Evolutionary conservation across 2,888 invertebrate genomes (phyloP).

Genomic region (Polietes domitor): DNA sequence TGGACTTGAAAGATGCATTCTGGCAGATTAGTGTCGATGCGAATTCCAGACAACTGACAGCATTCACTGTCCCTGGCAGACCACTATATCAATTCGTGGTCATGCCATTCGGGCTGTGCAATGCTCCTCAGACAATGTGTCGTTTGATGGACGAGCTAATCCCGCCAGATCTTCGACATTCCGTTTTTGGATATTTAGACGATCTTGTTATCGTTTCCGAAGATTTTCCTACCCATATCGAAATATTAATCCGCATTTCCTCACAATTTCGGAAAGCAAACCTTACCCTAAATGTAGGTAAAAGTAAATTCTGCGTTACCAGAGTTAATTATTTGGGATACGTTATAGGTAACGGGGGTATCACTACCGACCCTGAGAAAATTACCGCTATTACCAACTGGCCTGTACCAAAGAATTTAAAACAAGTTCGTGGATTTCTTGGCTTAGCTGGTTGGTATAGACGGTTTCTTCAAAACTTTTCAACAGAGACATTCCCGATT

Average conservation of each 20-base stretch:
- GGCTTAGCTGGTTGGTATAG: conserved; percentile 68
- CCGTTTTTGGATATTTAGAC: conserved; percentile 56
- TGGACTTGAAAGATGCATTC: too few species aligned
- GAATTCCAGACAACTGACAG: too few species aligned
- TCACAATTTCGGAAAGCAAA: conserved; percentile 43
- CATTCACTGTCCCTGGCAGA: too few species aligned
- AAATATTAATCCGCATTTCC: conserved; percentile 45
- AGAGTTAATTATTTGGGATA: conserved; percentile 58
- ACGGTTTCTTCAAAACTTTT: conserved; percentile 63
- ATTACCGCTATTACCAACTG: conserved; percentile 13
- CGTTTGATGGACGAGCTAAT: conserved; percentile 61
- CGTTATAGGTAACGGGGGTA: conserved; percentile 45
- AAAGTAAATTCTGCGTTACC: conserved; percentile 56
- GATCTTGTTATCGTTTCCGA: conserved; percentile 42
- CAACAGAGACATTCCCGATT: conserved; percentile 28
- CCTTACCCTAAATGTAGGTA: conserved; percentile 49
- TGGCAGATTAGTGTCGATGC: too few species aligned
- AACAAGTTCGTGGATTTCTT: conserved; percentile 65
- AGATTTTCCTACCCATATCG: conserved; percentile 37
- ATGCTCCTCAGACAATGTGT: conserved; percentile 58
- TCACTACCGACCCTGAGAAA: conserved; percentile 50
- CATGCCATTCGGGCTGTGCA: conserved; percentile 64
- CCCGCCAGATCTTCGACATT: conserved; percentile 46
- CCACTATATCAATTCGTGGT: conserved; percentile 61
- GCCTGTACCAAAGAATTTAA: conserved; percentile 55